phyloP scores from a whole-genome alignment of 2,797 vertebrate species.

The Bovichtus variegatus region DNA sequence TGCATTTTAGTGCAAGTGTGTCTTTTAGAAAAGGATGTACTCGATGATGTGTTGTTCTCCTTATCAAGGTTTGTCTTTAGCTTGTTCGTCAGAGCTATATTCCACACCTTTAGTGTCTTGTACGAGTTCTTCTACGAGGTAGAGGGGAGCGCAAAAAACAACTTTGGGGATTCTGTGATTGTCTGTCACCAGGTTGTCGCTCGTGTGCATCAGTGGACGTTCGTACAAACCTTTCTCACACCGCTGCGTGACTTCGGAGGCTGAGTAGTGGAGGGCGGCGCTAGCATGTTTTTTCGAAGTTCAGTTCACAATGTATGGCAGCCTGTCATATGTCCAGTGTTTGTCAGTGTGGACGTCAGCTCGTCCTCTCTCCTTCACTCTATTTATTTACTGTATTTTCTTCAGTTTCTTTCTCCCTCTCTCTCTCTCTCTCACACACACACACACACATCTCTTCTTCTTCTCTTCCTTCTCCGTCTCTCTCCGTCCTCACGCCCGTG shows the following conservation, averaged over 20 bases:
- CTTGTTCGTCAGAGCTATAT: no score
- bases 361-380: neutral
- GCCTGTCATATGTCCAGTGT: neutral
- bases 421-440: neutral
- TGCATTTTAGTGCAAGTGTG: no score
- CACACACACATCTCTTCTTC: neutral
- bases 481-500: slow-evolving; percentile 60
- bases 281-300: neutral
- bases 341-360: neutral
- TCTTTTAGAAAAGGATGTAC: no score
- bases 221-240: neutral
- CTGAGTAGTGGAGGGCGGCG: neutral
- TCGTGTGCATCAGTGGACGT: neutral
- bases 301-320: neutral
- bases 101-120: no score
- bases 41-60: no score
- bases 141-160: neutral
- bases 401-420: neutral
- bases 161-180: neutral
- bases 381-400: neutral
- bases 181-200: neutral
- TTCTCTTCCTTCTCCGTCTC: slow-evolving; percentile 3
- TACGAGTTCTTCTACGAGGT: no score
- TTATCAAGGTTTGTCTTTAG: no score
- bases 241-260: neutral